Percentiles rank a stretch among this genome's conserved stretches.
These are phyloP conservation scores for Eospalax fontanierii DNA, from an alignment of 2,797 vertebrate species.

Conservation along the genomic window DNA sequence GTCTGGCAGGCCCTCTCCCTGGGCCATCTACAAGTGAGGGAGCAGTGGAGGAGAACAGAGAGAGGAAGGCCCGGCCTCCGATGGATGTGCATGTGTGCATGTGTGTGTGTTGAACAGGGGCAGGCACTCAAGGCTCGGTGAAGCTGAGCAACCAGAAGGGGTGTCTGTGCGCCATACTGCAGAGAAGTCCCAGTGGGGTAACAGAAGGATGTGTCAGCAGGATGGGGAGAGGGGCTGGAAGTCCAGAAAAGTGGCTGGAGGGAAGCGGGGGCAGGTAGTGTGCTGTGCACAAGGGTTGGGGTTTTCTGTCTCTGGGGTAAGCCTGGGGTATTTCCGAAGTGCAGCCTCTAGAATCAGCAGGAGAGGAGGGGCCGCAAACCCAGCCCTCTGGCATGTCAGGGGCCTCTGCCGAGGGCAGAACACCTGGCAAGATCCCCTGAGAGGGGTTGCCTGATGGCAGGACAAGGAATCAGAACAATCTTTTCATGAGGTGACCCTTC, in stretches of 20 bases:
- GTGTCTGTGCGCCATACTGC: neutral
- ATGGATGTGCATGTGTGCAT: too few species aligned
- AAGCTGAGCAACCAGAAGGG: too few species aligned
- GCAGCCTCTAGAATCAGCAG: neutral
- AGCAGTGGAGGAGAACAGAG: too few species aligned
- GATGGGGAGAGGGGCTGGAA: neutral
- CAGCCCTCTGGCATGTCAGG: neutral
- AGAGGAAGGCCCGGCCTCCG: too few species aligned
- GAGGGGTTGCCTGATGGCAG: neutral
- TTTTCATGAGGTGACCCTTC: neutral
- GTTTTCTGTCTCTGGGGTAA: neutral
- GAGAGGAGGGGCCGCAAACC: neutral
- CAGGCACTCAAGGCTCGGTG: neutral
- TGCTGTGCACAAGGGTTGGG: fast-evolving
- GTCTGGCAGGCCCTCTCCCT: neutral
- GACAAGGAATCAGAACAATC: neutral
- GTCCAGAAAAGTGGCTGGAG: neutral
- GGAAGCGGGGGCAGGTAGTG: fast-evolving
- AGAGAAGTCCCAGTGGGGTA: neutral
- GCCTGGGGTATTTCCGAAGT: neutral
- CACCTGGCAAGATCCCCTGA: neutral
- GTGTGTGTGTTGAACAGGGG: neutral
- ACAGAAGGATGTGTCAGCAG: neutral
- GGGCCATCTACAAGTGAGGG: neutral
- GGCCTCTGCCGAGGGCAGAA: neutral